Base-by-base conservation (phyloP, 2,113 vertebrate species). In the Petaurus breviceps region DNA sequence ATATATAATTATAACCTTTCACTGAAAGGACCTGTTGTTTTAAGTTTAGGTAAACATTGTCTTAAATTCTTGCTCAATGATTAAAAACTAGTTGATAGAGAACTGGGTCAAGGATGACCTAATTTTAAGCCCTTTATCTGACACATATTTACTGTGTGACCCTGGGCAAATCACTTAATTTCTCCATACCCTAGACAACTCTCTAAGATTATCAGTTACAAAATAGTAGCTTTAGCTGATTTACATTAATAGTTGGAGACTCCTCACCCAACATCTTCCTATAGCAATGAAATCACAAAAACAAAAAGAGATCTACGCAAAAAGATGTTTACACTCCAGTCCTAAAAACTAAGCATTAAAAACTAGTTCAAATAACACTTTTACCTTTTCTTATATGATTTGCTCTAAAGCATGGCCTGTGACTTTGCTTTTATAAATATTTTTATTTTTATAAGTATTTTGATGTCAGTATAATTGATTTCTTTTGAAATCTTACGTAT, bases 291-390 rank as follows among this genome's bases (percentile, higher is more conserved):
- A 68, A 37, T 68, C 14, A 68, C 11, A 68, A 37, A 68, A 68
- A 14, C 68, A 84, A 43, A 84, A 77, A 77, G 37, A 77, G 6
- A 1, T 8, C 14, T 19, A 43, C 43, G 68, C 37, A 22, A 43
- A 77, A 77, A 68, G 11, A n/a, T 68, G 3, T 68, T 68, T 7
- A 22, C 5, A n/a, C 68, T n/a, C 16, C 68, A 77, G n/a, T 22
- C 12, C 68, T 22, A 77, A 77, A 77, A 77, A 16, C 68, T 19
- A 77, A 68, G 50, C 51, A 53, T 26, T 52, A n/a, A 89, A 53
- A 96, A 92, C 49, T 92, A 92, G 93, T 89, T 96, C 89, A 90
- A 51, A n/a, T 84, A 90, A 46, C 12, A 57, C 2, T n/a, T 10
- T 37, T 22, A 54, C 50, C 77, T 7, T 95, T n/a, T 37, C 68